Percentiles rank a stretch among this genome's conserved stretches.
These are phyloP conservation scores for Chouioia cunea DNA, from an alignment of 2,888 invertebrate species.

Conservation along the genomic window DNA sequence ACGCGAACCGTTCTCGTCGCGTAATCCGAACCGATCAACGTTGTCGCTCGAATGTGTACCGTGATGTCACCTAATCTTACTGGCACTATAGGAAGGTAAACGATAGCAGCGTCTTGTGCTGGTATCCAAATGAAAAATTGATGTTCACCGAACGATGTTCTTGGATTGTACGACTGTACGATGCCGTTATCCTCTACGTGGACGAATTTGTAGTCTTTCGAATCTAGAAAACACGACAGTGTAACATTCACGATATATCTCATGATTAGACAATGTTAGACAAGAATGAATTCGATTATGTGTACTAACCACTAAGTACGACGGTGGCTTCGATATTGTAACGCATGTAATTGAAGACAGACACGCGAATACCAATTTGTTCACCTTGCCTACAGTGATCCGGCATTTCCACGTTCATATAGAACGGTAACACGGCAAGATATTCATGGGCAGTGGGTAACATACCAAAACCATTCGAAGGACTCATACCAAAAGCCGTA, in stretches of 20 bases:
- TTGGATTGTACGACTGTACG: constrained; percentile 87
- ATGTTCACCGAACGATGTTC: constrained; percentile 92
- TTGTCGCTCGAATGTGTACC: constrained; percentile 82
- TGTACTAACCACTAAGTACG: constrained; percentile 74
- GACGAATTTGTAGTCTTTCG: constrained; percentile 89
- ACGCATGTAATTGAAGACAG: constrained; percentile 94
- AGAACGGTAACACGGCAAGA: constrained; percentile 91
- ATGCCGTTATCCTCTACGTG: constrained; percentile 92
- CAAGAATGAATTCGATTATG: too few species aligned
- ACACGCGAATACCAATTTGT: constrained; percentile 91
- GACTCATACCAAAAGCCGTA: constrained; percentile 91
- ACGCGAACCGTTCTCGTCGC: constrained; percentile 78
- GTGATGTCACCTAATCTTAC: constrained; percentile 81
- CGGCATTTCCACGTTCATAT: constrained; percentile 95
- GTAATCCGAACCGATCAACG: constrained; percentile 80
- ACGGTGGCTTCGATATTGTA: constrained; percentile 88
- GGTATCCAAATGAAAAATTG: constrained; percentile 92
- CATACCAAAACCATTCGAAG: constrained; percentile 89
- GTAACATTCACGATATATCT: too few species aligned
- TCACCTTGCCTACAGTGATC: constrained; percentile 87
- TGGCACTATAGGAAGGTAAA: constrained; percentile 92
- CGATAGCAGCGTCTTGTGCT: constrained; percentile 83
- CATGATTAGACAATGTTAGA: too few species aligned
- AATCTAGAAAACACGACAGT: constrained; percentile 72
- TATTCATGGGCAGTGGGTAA: constrained; percentile 85